Evolutionary conservation across 2,888 invertebrate species (phyloP).

Genomic region (Hartigia nigra): DNA sequence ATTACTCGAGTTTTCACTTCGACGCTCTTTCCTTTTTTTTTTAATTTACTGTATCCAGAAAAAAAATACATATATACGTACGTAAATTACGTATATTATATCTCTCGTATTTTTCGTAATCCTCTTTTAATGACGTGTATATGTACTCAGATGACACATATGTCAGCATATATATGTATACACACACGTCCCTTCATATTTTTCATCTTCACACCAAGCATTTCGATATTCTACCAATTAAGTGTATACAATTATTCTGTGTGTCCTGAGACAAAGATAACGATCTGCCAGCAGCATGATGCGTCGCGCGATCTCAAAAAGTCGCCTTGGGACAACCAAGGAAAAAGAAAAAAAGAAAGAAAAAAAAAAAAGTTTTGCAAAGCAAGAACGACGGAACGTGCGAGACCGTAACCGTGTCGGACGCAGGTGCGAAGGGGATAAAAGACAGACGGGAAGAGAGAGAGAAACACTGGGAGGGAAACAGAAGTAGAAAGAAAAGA

Average conservation of each 20-base stretch:
- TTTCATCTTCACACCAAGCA: background rate
- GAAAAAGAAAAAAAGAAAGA: background rate
- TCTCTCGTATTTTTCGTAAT: background rate
- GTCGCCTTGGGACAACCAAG: background rate
- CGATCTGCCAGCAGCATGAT: slow-evolving; percentile 14
- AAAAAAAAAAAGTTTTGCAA: background rate
- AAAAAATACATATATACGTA: background rate
- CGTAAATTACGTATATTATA: background rate
- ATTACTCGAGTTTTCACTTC: background rate
- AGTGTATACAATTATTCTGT: background rate
- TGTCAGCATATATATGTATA: background rate
- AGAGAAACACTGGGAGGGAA: background rate
- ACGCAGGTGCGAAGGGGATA: background rate
- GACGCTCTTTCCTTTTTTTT: background rate
- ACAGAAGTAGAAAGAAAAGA: background rate
- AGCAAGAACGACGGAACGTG: background rate
- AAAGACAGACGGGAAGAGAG: background rate
- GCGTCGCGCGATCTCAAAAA: background rate
- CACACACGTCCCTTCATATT: background rate
- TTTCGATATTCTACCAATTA: slow-evolving; percentile 1
- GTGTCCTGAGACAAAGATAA: background rate
- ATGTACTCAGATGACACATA: background rate
- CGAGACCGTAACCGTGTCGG: background rate
- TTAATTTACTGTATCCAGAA: background rate
- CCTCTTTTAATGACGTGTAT: background rate